Base-by-base conservation (phyloP, 1,140 invertebrate species). In the Ericerus pela region DNA sequence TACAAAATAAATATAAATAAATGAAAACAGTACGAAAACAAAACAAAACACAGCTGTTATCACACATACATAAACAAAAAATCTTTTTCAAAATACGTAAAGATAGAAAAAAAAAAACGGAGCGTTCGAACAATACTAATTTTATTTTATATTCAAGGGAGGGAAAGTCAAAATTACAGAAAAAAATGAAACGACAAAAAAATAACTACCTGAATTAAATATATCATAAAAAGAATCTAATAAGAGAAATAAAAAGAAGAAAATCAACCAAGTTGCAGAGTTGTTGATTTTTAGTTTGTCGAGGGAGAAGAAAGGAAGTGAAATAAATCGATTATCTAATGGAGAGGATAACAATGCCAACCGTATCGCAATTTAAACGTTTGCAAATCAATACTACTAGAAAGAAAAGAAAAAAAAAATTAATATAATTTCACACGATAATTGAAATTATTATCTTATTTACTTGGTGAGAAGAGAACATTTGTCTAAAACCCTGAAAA, bases 61-160 rank as follows among this genome's bases (percentile, higher is more conserved):
- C 41, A 47, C 41, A 47, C 41, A 47, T n/a, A n/a, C n/a, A n/a
- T n/a, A 47, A 47, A 47, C 41, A 24, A 47, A 47, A 24, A 47
- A 47, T 24, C 41, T 18, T 24, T 18, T 47, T 24, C 22, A 47
- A 24, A 47, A 47, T 24, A 47, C 22, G 22, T 24, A 47, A 47
- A 5, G 22, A 24, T 47, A 47, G 26, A 47, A 38, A 38, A 24
- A 47, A 24, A 47, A 18, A 24, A 47, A 47, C 41, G 22, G 41
- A 24, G 41, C 26, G 26, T 10, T 47, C 20, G 22, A 10, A 24
- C 41, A 24, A 47, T 22, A 47, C 22, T 24, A 47, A 24, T 6
- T 6, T 16, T 38, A 38, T 38, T 16, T n/a, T 10, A 33, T 33
- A 6, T 38, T 18, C 36, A 38, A 38, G 20, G 20, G 3, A 38